Base-by-base conservation (phyloP, 2,888 invertebrate genomes). In the Agrotis exclamationis region DNA sequence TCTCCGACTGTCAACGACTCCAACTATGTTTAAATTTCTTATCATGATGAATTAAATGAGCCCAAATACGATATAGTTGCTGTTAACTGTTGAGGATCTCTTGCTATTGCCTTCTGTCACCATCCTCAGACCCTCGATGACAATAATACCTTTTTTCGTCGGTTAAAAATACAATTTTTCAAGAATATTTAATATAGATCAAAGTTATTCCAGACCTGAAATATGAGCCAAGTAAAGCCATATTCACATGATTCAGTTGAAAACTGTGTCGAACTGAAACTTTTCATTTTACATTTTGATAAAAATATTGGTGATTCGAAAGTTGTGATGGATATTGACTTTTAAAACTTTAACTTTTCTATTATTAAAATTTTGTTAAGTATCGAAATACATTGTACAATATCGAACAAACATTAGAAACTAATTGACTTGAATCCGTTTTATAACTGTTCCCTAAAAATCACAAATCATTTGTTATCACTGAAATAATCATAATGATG, bases 201-300 rank as follows among this genome's bases (percentile, higher is more conserved):
- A 45, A 28, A 67, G 18, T 54, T 3, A 53, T n/a, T 56, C 9
- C 0, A 33, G 1, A 47, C 47, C 66, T 56, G 11, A 67, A 48
- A 66, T 16, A 3, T 39, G 20, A 57, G 11, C 14, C 14, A 50
- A 67, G 20, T 24, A 70, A 48, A 48, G 5, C 22, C 24, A 39
- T 54, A 7, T 70, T 63, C 62, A 28, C 54, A 47, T 39, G 24
- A 54, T 39, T 54, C 20, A 56, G 28, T 63, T 44, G n/a, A 28
- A 70, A 56, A 56, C 20, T 56, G 16, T 22, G 13, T 28, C 28
- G 2, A 58, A 51, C 7, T 5, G 7, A 28, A 71, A 71, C 54
- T 63, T 71, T 70, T 63, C 47, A 48, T 44, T 63, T 54, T 63
- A 63, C 3, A 79, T 22, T 57, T 73, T 45, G 67, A 72, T 77